These are phyloP conservation scores for Anableps anableps DNA, from an alignment of 2,797 vertebrate species.

Conservation along the genomic window DNA sequence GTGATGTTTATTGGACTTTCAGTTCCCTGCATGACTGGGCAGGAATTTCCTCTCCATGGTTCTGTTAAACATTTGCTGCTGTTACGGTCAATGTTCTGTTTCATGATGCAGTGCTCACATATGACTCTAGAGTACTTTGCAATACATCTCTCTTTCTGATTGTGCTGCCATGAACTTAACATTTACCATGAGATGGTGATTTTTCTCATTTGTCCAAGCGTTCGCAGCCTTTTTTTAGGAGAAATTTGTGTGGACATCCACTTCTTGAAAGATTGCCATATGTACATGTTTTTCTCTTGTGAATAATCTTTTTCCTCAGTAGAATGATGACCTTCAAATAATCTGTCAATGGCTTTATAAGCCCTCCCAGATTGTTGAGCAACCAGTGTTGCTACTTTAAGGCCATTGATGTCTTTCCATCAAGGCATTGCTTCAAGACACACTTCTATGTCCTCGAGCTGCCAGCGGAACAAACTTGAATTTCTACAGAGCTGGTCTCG, in stretches of 20 bases:
- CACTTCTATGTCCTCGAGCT: background rate
- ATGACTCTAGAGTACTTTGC: background rate
- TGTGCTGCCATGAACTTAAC: background rate
- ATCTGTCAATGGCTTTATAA: background rate
- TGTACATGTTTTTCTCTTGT: background rate
- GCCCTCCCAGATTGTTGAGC: background rate
- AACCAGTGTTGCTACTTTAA: background rate
- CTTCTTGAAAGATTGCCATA: background rate
- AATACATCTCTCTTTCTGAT: background rate
- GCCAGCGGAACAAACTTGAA: background rate
- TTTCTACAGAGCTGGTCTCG: no score
- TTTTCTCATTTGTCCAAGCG: background rate
- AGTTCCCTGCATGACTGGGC: background rate
- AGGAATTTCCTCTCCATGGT: background rate
- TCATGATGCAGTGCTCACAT: background rate
- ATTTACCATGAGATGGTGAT: background rate
- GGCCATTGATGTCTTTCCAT: background rate
- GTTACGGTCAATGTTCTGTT: background rate
- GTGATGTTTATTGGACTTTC: background rate
- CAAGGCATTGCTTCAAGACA: background rate
- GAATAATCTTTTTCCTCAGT: background rate
- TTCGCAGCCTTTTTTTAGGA: background rate
- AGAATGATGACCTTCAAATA: no score
- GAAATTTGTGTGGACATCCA: background rate
- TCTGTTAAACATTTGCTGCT: background rate